A percentile compares a stretch with the other conserved stretches of the same genome.
These are phyloP conservation scores for Plodia interpunctella DNA, from an alignment of 1,140 invertebrate species.

Conservation along the genomic window DNA sequence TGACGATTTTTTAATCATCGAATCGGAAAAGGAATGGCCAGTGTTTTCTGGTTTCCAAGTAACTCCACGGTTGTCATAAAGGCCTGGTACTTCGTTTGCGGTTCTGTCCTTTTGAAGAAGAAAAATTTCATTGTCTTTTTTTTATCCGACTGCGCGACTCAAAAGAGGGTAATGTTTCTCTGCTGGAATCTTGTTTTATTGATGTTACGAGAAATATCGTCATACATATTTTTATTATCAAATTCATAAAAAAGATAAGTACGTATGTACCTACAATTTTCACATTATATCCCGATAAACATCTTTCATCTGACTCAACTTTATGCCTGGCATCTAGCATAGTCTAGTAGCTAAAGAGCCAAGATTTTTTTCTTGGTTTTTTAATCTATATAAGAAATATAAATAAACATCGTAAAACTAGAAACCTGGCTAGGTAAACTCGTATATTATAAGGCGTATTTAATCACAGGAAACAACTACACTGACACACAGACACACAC, in stretches of 20 bases:
- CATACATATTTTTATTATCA: too few relatives aligned
- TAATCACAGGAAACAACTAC: constrained; percentile 63
- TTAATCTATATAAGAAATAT: too few relatives aligned
- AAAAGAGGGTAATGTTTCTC: too few relatives aligned
- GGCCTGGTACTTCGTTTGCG: not conserved
- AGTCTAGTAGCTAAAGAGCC: too few relatives aligned
- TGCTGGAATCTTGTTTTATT: not conserved
- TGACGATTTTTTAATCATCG: constrained; percentile 6
- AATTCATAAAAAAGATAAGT: too few relatives aligned
- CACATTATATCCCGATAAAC: too few relatives aligned
- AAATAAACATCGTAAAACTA: not conserved
- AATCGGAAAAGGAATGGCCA: not conserved
- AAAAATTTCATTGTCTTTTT: constrained; percentile 13
- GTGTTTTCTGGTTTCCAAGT: constrained; percentile 10
- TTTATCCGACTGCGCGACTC: too few relatives aligned
- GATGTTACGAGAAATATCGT: too few relatives aligned
- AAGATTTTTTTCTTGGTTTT: too few relatives aligned
- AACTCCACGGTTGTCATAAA: not conserved
- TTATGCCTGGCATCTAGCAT: too few relatives aligned
- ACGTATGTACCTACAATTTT: too few relatives aligned
- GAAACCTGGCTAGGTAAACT: constrained; percentile 33
- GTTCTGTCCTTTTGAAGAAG: constrained; percentile 5
- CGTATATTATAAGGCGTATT: constrained; percentile 37
- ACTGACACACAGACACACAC: constrained; percentile 33
- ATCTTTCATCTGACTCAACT: not conserved